Evolutionary conservation across 2,888 invertebrate genomes (phyloP), one percentile per base, ranked within the genome.

Genomic region (Hecatera dysodea): DNA sequence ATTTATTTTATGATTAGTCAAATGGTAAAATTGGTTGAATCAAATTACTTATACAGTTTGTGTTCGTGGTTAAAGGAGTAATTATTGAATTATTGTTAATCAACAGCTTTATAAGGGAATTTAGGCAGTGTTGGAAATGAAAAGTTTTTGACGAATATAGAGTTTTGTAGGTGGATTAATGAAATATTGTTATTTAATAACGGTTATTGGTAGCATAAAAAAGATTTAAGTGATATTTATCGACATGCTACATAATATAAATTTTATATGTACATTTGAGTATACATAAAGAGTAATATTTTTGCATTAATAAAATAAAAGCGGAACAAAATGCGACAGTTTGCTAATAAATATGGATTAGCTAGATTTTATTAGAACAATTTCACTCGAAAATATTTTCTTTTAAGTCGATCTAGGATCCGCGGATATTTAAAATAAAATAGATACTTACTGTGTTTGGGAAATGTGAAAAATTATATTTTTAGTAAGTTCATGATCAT

Each of bases 1-100:
- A 86, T 90, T 90, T 88, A 88, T 90, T 88, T 87, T 86, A 88
- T 87, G 86, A 88, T 89, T 87, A 88, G 83, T 78, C 82, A 84
- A 90, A 86, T 87, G 84, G 83, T 86, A 84, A 87, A 89, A 85
- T 86, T 86, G 82, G 82, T 79, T 72, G 81, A 84, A 82, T 86
- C 75, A 82, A 85, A 86, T 87, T 80, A 86, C 75, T 67, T 77
- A 72, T 66, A 75, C 62, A 75, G 80, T 77, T 83, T 73, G 63
- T 73, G 62, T 73, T 73, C 65, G 52, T 72, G 42, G 70, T 61
- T 78, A 81, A 79, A 81, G 69, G 75, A 78, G 72, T 74, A 70
- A 72, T 71, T 67, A n/a, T 24, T 8, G 48, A 70, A 57, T 46
- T 71, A 46, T 61, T 77, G 39, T 39, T 15, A 68, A 77, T 82